Base-by-base conservation (phyloP, 2,888 invertebrate species). In the Stenichneumon culpator region DNA sequence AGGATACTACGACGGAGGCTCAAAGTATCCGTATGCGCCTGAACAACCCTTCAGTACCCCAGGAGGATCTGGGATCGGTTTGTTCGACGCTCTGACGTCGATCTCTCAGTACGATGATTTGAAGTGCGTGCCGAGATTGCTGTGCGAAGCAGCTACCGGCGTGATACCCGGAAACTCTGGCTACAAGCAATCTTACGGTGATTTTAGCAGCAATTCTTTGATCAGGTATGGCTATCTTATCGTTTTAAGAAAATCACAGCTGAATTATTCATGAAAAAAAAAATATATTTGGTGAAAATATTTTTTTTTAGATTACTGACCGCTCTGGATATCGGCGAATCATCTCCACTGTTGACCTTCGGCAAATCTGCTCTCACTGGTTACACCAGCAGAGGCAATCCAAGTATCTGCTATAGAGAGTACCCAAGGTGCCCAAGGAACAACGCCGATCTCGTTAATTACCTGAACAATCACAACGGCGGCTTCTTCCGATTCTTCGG, bases 401-500 rank as follows among this genome's bases (percentile, higher is more conserved):
- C 96, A 0, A 93, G 94, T 0, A 93, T 95, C 22, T 97, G 97
- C 89, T 94, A 95, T 63, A 94, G 95, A 83, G 96, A 96, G 11
- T 98, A 97, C 91, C 96, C 97, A 0, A 95, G 95, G 74, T 98
- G 98, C 90, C 98, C 98, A 0, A 95, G 95, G 69, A 96, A 97
- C 92, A 95, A 97, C 44, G 96, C 96, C 87, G 95, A 96, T 88
- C 95, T 98, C 11, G 95, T 97, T 52, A 95, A 96, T 92, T 98
- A 98, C 92, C 94, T 98, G 73, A 98, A 98, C 94, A 98, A 97
- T 93, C 96, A 98, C 91, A 97, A 97, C 80, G 98, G 98, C 57
- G 98, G 98, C 1, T 97, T 98, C 94, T 98, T 97, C 92, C 95
- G 97, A 85, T 97, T 97, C 92, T 97, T 97, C 91, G 96, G 84